Base-by-base conservation (phyloP, 2,113 vertebrate genomes). In the Hyaena hyaena region DNA sequence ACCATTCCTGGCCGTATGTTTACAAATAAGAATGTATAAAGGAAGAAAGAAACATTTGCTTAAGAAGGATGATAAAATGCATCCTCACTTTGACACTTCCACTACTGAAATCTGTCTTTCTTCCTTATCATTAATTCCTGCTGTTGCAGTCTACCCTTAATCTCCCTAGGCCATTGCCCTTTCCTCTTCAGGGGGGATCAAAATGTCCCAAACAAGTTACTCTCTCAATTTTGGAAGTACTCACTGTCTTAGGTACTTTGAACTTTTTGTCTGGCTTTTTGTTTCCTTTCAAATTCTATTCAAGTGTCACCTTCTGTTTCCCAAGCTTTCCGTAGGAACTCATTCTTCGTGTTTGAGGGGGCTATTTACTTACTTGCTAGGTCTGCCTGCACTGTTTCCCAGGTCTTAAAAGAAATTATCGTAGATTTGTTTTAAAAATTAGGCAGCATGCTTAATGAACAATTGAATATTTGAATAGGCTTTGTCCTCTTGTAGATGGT, bases 321-420 rank as follows among this genome's bases (percentile, higher is more conserved):
- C 23, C 61, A 48, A 88, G 26, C 17, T 9, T 82, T 96, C 31
- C 74, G 88, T 83, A 61, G 23, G 26, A 93, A 71, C 43, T 83
- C 50, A 85, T 45, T 89, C 31, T 74, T 65, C 33, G 33, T 58
- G 12, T 87, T 87, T 43, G 63, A 26, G 61, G 48, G 48, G 8
- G 43, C 81, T 88, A 53, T 88, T 65, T 24, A 81, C 55, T 85
- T 61, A 83, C 35, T 86, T 95, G 71, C 43, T 58, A 73, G 68
- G 33, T 61, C 68, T 16, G 23, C 24, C 26, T 80, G 19, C 17
- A 48, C 35, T 53, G 63, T 91, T 85, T 82, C 39, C 33, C 10
- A 95, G 81, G 39, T 92, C 45, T 93, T 66, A 88, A 93, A 94
- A 90, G 15, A 87, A 74, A 96, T 33, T 92, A 69, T 10, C 11